A percentile compares a stretch with the other conserved stretches of the same genome.
These are phyloP conservation scores for Ciconia boyciana DNA, from an alignment of 2,113 vertebrate genomes.

Conservation along the genomic window DNA sequence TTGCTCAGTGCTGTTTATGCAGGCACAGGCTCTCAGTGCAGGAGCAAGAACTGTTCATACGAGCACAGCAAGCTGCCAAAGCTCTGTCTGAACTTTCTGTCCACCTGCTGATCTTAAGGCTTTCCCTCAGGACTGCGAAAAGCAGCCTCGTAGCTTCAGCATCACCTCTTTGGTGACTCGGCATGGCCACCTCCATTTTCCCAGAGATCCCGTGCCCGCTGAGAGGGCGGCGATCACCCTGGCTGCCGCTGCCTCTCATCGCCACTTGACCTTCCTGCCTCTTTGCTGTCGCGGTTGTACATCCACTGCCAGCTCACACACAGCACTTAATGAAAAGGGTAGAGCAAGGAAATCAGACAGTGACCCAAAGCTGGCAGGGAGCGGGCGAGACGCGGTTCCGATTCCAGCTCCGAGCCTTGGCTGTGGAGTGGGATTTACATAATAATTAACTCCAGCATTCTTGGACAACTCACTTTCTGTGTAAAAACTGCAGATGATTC, in stretches of 20 bases:
- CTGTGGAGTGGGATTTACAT: slow-evolving; percentile 46
- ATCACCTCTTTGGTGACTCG: neutral
- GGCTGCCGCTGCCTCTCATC: neutral
- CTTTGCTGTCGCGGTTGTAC: fast-evolving
- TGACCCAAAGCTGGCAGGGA: neutral
- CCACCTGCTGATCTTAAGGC: neutral
- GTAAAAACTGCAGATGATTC: slow-evolving; percentile 60
- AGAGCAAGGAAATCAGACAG: neutral
- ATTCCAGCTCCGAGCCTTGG: neutral
- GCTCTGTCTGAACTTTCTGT: neutral
- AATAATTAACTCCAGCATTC: slow-evolving; percentile 51
- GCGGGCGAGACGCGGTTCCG: fast-evolving
- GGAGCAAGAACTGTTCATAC: neutral
- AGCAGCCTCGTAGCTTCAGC: neutral
- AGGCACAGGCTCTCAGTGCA: fast-evolving
- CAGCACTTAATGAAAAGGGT: neutral
- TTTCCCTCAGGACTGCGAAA: neutral
- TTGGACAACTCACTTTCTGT: slow-evolving; percentile 50
- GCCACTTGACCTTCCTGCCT: neutral
- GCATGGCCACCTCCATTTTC: fast-evolving
- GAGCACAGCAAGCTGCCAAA: neutral
- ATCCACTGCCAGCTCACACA: neutral
- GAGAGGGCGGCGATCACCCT: fast-evolving
- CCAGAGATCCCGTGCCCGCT: fast-evolving
- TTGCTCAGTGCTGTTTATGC: fast-evolving